Evolutionary conservation across 1,140 invertebrate genomes (phyloP), one percentile per base, ranked within the genome.

Genomic region (Scylla paramamosain): DNA sequence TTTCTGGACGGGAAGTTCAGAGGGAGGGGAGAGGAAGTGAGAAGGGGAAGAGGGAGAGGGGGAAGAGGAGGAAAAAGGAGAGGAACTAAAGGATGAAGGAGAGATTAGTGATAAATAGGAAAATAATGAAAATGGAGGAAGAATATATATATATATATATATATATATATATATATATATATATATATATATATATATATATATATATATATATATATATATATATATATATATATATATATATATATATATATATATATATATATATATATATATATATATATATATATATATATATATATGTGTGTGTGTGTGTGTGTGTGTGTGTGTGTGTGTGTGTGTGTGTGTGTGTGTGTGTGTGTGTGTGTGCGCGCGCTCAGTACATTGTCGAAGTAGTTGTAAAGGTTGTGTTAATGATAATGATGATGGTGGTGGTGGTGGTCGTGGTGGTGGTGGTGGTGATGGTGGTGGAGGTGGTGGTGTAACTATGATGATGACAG

Each of bases 321-420:
- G 87, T 89, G 39, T 46, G 87, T 89, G 87, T 46, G 87, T 20
- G 87, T 89, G 87, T 20, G 87, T 46, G 46, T 88, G 45, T 32
- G 28, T 86, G 83, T 86, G 83, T 86, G 31, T 39, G 28, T 29
- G 86, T 39, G n/a, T 4, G 31, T 32, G 28, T 88, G 45, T 25
- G n/a, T 32, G 20, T 88, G 83, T 84, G 31, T 32, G n/a, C n/a
- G 83, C n/a, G n/a, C 12, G n/a, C 25, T 10, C 25, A 77, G n/a
- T 84, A 12, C 10, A 25, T 84, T 82, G 20, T 20, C 28, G 7
- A 25, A 8, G 28, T 28, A 7, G 83, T 84, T 10, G 1, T 84
- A 25, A 29, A 84, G 0, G n/a, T 84, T n/a, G n/a, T 84, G 31
- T 84, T 84, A 84, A 12, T 84, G 31, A 12, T 84, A n/a, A 12